Conservation (phyloP, 1,140 invertebrate species). For the Chelonus insularis region DNA sequence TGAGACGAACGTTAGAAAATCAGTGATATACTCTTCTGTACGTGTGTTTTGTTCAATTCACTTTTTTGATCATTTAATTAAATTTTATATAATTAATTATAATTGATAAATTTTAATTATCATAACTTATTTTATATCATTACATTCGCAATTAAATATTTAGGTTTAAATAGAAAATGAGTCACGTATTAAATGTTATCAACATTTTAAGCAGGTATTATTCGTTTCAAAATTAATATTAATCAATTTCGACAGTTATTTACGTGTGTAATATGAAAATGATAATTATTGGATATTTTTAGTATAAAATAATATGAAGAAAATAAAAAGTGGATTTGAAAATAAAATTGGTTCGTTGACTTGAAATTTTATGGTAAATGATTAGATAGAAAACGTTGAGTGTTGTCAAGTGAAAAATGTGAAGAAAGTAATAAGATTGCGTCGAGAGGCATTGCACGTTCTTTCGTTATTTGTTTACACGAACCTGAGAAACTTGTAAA, state of each 20-base stretch:
- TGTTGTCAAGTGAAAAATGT: neutral
- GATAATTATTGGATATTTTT: too few relatives aligned
- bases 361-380: neutral
- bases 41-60: neutral
- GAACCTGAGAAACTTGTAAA: conserved; percentile 14
- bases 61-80: too few relatives aligned
- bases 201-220: too few relatives aligned
- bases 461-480: conserved; percentile 16
- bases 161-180: too few relatives aligned
- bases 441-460: conserved; percentile 2
- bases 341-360: neutral
- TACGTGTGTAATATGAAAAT: too few relatives aligned
- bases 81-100: conserved; percentile 22
- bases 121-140: neutral
- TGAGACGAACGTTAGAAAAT: neutral
- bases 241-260: too few relatives aligned
- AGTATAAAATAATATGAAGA: too few relatives aligned
- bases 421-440: conserved; percentile 8
- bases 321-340: neutral
- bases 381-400: neutral
- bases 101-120: conserved; percentile 35
- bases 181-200: too few relatives aligned
- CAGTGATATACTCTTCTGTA: neutral
- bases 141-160: neutral
- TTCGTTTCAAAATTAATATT: too few relatives aligned